Evolutionary conservation across 64 coral and sea anemone species (phyloP).

Genomic region (Porites australiensis): DNA sequence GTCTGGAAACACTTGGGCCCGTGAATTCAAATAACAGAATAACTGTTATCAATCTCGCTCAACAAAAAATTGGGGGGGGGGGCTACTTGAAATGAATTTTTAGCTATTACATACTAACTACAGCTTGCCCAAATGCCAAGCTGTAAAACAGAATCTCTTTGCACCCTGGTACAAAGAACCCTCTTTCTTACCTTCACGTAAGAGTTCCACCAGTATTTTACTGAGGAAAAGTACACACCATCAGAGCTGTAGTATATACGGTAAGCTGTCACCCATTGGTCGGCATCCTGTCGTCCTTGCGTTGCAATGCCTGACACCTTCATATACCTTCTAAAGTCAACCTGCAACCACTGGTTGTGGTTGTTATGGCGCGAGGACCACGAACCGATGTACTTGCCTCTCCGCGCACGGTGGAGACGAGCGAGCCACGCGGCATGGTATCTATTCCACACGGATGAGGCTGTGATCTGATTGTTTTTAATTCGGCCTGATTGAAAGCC

Average conservation of each 20-base stretch:
- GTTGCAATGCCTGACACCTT: conserved; percentile 68
- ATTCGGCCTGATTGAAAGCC: conserved; percentile 76
- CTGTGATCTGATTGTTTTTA: conserved; percentile 75
- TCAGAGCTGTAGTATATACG: conserved; percentile 66
- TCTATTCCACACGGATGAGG: conserved; percentile 59
- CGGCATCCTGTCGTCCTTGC: conserved; percentile 65
- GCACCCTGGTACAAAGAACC: background rate
- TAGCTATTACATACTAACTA: no score
- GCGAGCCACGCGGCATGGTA: conserved; percentile 57
- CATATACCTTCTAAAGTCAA: conserved; percentile 67
- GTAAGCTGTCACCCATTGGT: conserved; percentile 76
- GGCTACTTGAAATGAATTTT: no score
- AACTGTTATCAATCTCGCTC: no score
- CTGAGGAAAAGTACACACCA: conserved; percentile 40
- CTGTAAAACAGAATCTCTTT: no score
- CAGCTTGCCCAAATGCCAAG: no score
- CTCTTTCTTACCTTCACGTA: conserved; percentile 29
- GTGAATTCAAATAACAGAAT: no score
- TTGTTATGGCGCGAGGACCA: conserved; percentile 63
- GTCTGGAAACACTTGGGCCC: no score
- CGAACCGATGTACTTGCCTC: conserved; percentile 38
- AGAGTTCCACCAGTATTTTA: conserved; percentile 52
- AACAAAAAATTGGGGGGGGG: no score
- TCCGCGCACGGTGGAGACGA: conserved; percentile 44
- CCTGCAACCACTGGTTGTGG: conserved; percentile 45